Evolutionary conservation across 2,888 invertebrate species (phyloP).

Genomic region (Timema cristinae): DNA sequence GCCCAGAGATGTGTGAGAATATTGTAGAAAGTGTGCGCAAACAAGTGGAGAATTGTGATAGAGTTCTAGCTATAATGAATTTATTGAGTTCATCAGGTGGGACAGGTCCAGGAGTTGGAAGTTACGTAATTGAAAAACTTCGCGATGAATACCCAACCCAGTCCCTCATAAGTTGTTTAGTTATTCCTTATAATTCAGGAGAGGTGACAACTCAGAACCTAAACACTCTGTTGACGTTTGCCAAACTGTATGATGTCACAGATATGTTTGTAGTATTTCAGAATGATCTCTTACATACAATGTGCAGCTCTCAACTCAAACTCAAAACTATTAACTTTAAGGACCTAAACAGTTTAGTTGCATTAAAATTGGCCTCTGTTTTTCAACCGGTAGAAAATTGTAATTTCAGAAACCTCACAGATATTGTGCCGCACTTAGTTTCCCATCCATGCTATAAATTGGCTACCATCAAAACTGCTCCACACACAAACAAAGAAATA

Average conservation of each 20-base stretch:
- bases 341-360: conserved; percentile 49
- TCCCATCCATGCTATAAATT: conserved; percentile 50
- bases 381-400: conserved; percentile 45
- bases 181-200: conserved; percentile 49
- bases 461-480: conserved; percentile 46
- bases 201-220: conserved; percentile 53
- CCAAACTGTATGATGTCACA: conserved; percentile 45
- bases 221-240: conserved; percentile 49
- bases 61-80: conserved; percentile 45
- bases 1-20: conserved; percentile 41
- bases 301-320: conserved; percentile 41
- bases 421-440: conserved; percentile 43
- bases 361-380: conserved; percentile 47
- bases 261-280: conserved; percentile 48
- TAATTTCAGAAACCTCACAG: conserved; percentile 23
- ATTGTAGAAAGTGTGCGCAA: conserved; percentile 44
- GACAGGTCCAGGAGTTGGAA: conserved; percentile 53
- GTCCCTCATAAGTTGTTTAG: conserved; percentile 43
- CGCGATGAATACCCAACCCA: conserved; percentile 48
- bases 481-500: conserved; percentile 40
- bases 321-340: conserved; percentile 41
- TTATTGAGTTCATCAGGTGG: conserved; percentile 52
- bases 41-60: conserved; percentile 47
- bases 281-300: conserved; percentile 48
- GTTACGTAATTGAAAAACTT: conserved; percentile 45